Base-by-base conservation (phyloP, 92 coral and sea anemone species). In the Scolanthus callimorphus region DNA sequence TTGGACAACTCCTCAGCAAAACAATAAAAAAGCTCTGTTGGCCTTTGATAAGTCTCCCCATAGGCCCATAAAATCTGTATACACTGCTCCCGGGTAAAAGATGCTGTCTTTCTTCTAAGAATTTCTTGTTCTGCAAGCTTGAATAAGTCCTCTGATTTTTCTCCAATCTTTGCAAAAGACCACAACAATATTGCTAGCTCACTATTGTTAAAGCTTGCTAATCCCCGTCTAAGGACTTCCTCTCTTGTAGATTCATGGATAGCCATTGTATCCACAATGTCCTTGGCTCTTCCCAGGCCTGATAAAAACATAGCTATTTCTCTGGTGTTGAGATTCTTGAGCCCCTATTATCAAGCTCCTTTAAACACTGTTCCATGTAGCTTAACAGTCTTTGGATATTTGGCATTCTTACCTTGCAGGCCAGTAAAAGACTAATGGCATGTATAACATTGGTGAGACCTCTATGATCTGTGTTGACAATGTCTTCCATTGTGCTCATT, bases 301-400 rank as follows among this genome's bases (percentile, higher is more conserved):
- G 75, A 68, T 52, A 68, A 28, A 28, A 68, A 29, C 75, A 68
- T 68, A 0, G 75, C 75, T 8, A 68, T 68, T 17, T 68, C 75
- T 21, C 54, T 55, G 10, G 56, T 17, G 29, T 57, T 45, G 0
- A 68, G 30, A 27, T 56, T 50, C 1, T 37, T n/a, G 30, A 68
- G 46, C 3, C 75, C 75, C 75, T 68, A 20, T 30, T 27, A 12
- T 25, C 23, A 31, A 61, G 61, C 31, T 68, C 65, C 11, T 41
- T 44, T 27, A 38, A 39, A 31, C 75, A 68, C 19, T 24, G 9
- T 22, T 57, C 52, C 0, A 68, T 57, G 28, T 55, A 45, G 24
- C 8, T 12, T 2, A 55, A 50, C 6, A 68, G 45, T 10, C 57
- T 57, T 20, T 48, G 65, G n/a, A 68, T 34, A 21, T 54, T 51